phyloP scores from a whole-genome alignment of 2,888 invertebrate species.

The Belgica antarctica region DNA sequence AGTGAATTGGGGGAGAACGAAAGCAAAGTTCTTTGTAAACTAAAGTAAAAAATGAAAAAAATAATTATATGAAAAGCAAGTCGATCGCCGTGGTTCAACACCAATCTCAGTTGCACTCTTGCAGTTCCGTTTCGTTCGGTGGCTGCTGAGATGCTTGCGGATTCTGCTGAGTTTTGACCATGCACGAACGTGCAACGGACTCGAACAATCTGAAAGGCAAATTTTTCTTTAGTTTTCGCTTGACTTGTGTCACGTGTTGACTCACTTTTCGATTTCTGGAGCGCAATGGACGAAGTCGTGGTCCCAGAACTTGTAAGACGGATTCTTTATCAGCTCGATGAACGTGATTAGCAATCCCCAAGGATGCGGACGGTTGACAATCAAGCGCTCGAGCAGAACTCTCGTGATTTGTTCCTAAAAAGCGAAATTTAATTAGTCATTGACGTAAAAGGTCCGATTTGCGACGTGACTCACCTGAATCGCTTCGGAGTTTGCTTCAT shows the following conservation, averaged over 20 bases:
- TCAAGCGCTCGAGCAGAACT: slow-evolving; percentile 91
- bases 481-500: slow-evolving; percentile 94
- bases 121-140: slow-evolving; percentile 50
- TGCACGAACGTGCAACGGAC: slow-evolving; percentile 93
- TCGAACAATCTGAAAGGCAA: slow-evolving; percentile 90
- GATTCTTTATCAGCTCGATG: slow-evolving; percentile 98
- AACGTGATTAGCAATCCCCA: slow-evolving; percentile 99
- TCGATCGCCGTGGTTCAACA: not conserved
- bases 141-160: slow-evolving; percentile 53
- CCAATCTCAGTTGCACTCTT: slow-evolving; percentile 51
- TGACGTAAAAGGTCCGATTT: not conserved
- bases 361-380: slow-evolving; percentile 97
- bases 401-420: slow-evolving; percentile 86
- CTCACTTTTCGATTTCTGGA: slow-evolving; percentile 98
- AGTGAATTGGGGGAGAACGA: not conserved
- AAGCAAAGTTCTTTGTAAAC: not conserved
- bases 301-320: slow-evolving; percentile 97
- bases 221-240: slow-evolving; percentile 28
- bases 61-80: not conserved
- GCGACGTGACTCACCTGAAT: slow-evolving; percentile 72
- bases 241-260: slow-evolving; percentile 46
- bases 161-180: slow-evolving; percentile 57
- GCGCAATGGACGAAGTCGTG: slow-evolving; percentile 99
- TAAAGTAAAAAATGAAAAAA: not conserved
- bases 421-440: slow-evolving; percentile 13